Evolutionary conservation across 2,888 invertebrate genomes (phyloP).

Genomic region (Xanthia togata): DNA sequence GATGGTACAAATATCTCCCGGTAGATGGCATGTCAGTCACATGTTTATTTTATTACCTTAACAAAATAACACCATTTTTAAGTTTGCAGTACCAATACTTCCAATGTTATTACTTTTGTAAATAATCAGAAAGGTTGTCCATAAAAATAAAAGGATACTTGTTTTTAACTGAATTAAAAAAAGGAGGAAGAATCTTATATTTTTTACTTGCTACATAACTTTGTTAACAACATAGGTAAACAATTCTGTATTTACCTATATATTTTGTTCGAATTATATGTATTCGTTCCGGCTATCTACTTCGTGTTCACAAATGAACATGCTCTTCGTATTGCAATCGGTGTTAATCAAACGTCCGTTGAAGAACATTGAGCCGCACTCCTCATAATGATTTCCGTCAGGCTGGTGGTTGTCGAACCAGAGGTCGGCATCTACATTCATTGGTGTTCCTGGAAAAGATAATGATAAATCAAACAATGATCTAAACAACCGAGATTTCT

Average conservation of each 20-base stretch:
- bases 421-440: constrained; percentile 68
- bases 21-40: no score
- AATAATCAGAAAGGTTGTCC: no score
- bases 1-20: no score
- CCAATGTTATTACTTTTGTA: no score
- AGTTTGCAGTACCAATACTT: no score
- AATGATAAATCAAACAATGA: not conserved
- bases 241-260: not conserved
- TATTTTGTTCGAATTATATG: not conserved
- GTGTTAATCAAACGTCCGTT: constrained; percentile 78
- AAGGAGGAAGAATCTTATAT: not conserved
- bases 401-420: constrained; percentile 76
- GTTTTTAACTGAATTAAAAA: no score
- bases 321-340: constrained; percentile 71
- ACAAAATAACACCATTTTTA: no score
- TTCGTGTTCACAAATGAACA: constrained; percentile 84
- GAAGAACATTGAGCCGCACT: constrained; percentile 78
- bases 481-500: not conserved
- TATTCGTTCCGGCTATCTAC: not conserved
- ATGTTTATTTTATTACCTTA: no score
- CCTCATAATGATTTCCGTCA: constrained; percentile 66
- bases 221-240: not conserved
- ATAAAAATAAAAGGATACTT: no score
- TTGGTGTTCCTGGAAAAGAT: constrained; percentile 8
- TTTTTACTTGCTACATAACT: no score